phyloP scores from a whole-genome alignment of 2,888 invertebrate genomes.

The Hyposoter didymator region DNA sequence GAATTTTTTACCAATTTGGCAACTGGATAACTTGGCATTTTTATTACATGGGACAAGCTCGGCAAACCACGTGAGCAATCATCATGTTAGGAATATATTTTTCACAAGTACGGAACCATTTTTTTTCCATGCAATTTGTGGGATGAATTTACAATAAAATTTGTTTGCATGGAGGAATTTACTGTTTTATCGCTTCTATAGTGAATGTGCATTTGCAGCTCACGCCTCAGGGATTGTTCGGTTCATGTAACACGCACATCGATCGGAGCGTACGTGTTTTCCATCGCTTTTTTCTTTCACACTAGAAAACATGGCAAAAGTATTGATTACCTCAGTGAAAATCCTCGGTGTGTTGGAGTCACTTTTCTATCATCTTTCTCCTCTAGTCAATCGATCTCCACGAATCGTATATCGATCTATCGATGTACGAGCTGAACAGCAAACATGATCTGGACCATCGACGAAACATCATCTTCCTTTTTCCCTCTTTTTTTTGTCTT shows the following conservation, averaged over 20 bases:
- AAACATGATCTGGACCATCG: constrained; percentile 52
- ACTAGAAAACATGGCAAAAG: neutral
- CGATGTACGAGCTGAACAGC: neutral
- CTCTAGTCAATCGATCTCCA: neutral
- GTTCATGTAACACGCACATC: neutral
- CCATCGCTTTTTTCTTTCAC: neutral
- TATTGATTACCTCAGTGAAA: neutral
- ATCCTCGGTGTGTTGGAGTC: neutral
- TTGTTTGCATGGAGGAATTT: neutral
- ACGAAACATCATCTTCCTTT: neutral
- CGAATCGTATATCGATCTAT: constrained; percentile 20
- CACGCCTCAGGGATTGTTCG: neutral
- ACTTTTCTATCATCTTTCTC: neutral
- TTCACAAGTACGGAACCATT: too few relatives aligned
- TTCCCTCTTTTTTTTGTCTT: constrained; percentile 12
- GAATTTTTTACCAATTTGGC: too few relatives aligned
- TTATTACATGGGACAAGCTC: too few relatives aligned
- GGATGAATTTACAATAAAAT: too few relatives aligned
- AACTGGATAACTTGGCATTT: too few relatives aligned
- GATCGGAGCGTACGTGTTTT: neutral
- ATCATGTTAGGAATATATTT: too few relatives aligned
- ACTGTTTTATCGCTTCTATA: neutral
- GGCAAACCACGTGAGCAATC: too few relatives aligned
- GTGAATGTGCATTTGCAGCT: neutral
- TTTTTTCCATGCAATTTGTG: too few relatives aligned